Percentiles rank a stretch among this genome's conserved stretches.
Evolutionary conservation across 1,140 invertebrate species (phyloP).

Genomic region (Venustaconcha ellipsiformis): DNA sequence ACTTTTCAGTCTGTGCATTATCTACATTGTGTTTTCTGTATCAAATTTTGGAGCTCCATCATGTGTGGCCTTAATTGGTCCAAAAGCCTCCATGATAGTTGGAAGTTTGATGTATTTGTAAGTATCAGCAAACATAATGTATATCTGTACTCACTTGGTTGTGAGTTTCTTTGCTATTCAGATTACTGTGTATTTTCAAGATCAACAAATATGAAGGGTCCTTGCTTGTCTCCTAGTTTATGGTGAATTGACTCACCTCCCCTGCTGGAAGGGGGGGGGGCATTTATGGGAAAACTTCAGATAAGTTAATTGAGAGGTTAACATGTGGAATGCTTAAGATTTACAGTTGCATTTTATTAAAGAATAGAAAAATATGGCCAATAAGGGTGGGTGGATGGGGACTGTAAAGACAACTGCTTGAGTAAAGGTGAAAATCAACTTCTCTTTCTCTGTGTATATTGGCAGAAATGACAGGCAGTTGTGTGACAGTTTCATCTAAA

Average conservation of each 20-base stretch:
- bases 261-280: not conserved
- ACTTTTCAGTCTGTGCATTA: slow-evolving; percentile 79
- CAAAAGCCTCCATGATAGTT: slow-evolving; percentile 86
- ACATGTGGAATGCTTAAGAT: not conserved
- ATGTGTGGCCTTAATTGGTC: slow-evolving; percentile 83
- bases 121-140: slow-evolving; percentile 25
- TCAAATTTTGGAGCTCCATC: slow-evolving; percentile 95
- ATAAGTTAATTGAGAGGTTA: not conserved
- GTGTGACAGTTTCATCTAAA: too few relatives aligned
- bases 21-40: slow-evolving; percentile 89
- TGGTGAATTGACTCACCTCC: not conserved
- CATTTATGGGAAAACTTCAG: not conserved
- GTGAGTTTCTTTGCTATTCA: not conserved
- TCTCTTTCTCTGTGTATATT: too few relatives aligned
- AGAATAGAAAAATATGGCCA: too few relatives aligned
- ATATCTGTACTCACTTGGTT: not conserved
- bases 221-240: not conserved
- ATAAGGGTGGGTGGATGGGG: too few relatives aligned
- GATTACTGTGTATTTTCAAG: not conserved
- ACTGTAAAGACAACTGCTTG: too few relatives aligned
- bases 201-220: not conserved
- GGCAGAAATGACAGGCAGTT: too few relatives aligned
- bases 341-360: too few relatives aligned
- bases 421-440: too few relatives aligned
- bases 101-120: slow-evolving; percentile 73